phyloP scores from a whole-genome alignment of 2,797 vertebrate species.

The Staurois parvus region DNA sequence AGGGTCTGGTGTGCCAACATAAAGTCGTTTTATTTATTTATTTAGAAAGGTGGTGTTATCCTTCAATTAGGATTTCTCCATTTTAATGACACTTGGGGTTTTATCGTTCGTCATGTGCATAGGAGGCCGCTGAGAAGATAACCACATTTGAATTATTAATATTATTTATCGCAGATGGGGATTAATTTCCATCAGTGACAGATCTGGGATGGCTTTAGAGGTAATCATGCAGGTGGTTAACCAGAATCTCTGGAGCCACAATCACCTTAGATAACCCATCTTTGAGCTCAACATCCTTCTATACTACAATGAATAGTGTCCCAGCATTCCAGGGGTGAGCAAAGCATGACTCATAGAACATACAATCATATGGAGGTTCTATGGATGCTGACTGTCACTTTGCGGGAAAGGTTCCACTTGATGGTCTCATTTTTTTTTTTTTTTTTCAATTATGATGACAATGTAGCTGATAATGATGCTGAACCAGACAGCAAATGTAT shows the following conservation, averaged over 20 bases:
- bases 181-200: slow-evolving; percentile 6
- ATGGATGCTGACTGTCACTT: too few relatives aligned
- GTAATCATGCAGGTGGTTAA: slow-evolving; percentile 42
- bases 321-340: background rate
- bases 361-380: background rate
- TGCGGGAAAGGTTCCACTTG: too few relatives aligned
- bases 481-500: too few relatives aligned
- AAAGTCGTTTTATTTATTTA: too few relatives aligned
- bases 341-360: background rate
- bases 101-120: background rate
- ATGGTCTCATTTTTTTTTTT: too few relatives aligned
- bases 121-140: background rate
- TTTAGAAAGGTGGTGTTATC: too few relatives aligned
- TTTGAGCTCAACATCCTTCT: slow-evolving; percentile 22
- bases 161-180: slow-evolving; percentile 10
- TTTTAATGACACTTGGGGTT: too few relatives aligned
- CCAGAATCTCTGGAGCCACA: slow-evolving; percentile 23
- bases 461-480: too few relatives aligned
- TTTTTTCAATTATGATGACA: too few relatives aligned
- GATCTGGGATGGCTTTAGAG: slow-evolving; percentile 12
- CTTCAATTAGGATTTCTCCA: too few relatives aligned
- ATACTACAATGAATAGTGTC: background rate
- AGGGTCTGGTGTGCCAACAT: too few relatives aligned
- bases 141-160: slow-evolving; percentile 29
- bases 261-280: slow-evolving; percentile 38